A percentile compares a stretch with the other conserved stretches of the same genome.
phyloP scores from a whole-genome alignment of 2,888 invertebrate genomes.

The Nyleta sp. region DNA sequence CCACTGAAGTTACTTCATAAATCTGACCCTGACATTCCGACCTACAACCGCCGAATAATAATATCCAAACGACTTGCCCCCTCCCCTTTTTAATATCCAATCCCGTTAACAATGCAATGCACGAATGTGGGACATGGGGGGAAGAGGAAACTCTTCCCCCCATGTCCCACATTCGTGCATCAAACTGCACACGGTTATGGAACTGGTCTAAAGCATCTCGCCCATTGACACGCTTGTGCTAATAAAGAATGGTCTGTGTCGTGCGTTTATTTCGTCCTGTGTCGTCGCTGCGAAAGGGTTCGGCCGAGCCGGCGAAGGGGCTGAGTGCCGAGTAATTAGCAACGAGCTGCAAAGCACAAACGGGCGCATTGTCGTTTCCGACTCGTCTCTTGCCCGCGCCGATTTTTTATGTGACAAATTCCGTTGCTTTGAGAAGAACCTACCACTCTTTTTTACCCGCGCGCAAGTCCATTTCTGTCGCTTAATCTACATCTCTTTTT shows the following conservation, averaged over 20 bases:
- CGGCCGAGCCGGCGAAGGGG: constrained; percentile 46
- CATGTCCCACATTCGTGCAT: background rate
- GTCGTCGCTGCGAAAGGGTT: constrained; percentile 50
- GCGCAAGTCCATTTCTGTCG: constrained; percentile 53
- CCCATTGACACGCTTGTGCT: constrained; percentile 51
- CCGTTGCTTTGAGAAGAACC: constrained; percentile 68
- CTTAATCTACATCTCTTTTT: constrained; percentile 56
- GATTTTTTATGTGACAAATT: constrained; percentile 72
- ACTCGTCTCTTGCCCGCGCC: constrained; percentile 53
- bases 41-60: no score
- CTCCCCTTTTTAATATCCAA: no score
- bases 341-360: constrained; percentile 74
- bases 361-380: constrained; percentile 67
- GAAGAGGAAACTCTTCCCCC: background rate
- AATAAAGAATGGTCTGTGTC: constrained; percentile 52
- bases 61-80: no score
- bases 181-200: constrained; percentile 4
- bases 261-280: constrained; percentile 52
- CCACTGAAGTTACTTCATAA: no score
- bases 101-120: background rate
- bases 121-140: background rate
- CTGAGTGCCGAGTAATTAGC: constrained; percentile 74
- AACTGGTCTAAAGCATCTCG: constrained; percentile 1
- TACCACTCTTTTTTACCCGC: constrained; percentile 30
- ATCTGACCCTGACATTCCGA: no score